phyloP scores from a whole-genome alignment of 2,113 vertebrate genomes.

The Equus quagga region DNA sequence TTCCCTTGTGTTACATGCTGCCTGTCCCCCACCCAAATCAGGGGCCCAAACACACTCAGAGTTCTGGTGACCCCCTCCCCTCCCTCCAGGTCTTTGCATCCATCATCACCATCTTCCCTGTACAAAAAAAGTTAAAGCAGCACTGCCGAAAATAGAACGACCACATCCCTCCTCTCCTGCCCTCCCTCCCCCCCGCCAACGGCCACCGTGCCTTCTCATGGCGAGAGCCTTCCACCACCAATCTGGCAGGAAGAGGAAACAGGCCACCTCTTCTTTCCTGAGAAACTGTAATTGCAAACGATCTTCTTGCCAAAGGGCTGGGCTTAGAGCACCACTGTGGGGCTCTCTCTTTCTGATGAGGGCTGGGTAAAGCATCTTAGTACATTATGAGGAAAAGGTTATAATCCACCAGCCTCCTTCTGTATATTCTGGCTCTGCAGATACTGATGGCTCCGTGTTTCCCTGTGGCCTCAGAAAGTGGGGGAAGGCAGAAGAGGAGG shows the following conservation, averaged over 20 bases:
- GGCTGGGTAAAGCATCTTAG: background rate
- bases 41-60: background rate
- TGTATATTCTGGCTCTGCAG: background rate
- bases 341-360: background rate
- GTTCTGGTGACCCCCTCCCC: too few relatives aligned
- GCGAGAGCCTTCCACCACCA: background rate
- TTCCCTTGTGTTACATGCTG: background rate
- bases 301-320: slow-evolving; percentile 80
- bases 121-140: background rate
- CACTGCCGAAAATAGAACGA: background rate
- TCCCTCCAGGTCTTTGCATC: background rate
- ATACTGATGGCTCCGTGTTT: background rate
- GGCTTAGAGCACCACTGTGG: slow-evolving; percentile 75
- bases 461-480: background rate
- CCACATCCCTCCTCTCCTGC: background rate
- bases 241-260: slow-evolving; percentile 69
- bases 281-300: slow-evolving; percentile 81
- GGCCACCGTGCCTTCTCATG: background rate
- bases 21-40: background rate
- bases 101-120: background rate
- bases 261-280: slow-evolving; percentile 79
- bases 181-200: background rate
- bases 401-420: background rate
- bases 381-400: background rate
- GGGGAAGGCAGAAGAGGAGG: too few relatives aligned